Evolutionary conservation across 2,888 invertebrate genomes (phyloP).

Genomic region (Drosophila prostipennis): DNA sequence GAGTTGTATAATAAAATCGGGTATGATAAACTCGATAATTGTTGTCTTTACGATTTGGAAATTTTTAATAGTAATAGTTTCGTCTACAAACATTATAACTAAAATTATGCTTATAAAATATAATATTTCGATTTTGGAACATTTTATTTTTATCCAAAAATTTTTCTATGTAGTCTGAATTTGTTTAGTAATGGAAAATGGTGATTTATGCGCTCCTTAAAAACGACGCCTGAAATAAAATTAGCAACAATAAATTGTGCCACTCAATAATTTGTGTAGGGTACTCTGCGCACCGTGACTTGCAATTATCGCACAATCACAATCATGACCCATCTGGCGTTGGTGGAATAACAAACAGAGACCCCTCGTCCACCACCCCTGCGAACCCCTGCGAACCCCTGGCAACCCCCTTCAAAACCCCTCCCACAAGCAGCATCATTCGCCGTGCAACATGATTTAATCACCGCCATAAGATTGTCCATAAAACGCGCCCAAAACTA

Average conservation of each 20-base stretch:
- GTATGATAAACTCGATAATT: background rate
- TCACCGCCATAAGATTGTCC: slow-evolving; percentile 78
- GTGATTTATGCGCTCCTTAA: slow-evolving; percentile 7
- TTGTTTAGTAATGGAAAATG: no score
- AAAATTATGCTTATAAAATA: no score
- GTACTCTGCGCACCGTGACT: slow-evolving; percentile 30
- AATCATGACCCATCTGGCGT: slow-evolving; percentile 43
- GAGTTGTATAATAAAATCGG: background rate
- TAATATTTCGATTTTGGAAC: no score
- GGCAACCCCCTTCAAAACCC: slow-evolving; percentile 11
- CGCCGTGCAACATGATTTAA: slow-evolving; percentile 62
- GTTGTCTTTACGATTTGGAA: no score
- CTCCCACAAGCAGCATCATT: slow-evolving; percentile 35
- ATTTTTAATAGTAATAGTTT: no score
- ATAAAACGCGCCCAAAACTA: slow-evolving; percentile 70
- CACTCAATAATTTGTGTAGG: slow-evolving; percentile 24
- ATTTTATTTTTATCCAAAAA: no score
- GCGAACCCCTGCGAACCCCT: background rate
- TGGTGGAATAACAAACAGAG: slow-evolving; percentile 41
- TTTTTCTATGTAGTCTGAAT: no score
- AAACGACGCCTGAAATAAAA: slow-evolving; percentile 13
- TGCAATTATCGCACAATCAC: slow-evolving; percentile 38
- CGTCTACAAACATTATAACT: no score
- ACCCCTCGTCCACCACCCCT: slow-evolving; percentile 7
- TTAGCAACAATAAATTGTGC: slow-evolving; percentile 22